phyloP scores from a whole-genome alignment of 1,140 invertebrate species.

The Steinernema feltiae region DNA sequence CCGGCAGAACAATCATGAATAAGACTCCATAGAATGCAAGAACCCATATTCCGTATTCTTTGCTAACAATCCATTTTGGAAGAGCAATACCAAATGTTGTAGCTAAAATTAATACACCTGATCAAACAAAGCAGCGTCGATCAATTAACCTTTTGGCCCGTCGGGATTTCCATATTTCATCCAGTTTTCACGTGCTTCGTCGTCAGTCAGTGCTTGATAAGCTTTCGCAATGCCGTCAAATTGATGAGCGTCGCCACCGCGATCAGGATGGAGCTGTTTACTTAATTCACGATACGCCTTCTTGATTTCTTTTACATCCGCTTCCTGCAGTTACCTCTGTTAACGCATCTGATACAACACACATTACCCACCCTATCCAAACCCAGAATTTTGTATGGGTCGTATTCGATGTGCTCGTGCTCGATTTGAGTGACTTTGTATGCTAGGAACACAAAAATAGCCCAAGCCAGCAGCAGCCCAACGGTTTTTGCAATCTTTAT shows the following conservation, averaged over 20 bases:
- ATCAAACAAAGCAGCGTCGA: slow-evolving; percentile 12
- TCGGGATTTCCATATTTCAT: slow-evolving; percentile 98
- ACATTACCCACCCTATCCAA: slow-evolving; percentile 69
- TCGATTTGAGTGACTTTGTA: slow-evolving; percentile 96
- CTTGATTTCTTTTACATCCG: slow-evolving; percentile 81
- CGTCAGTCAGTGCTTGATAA: slow-evolving; percentile 79
- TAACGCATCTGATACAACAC: slow-evolving; percentile 19
- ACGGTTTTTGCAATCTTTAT: slow-evolving; percentile 65
- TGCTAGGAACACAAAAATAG: slow-evolving; percentile 74
- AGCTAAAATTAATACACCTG: slow-evolving; percentile 62
- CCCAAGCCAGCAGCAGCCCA: slow-evolving; percentile 72
- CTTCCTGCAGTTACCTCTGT: slow-evolving; percentile 64
- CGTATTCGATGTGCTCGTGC: slow-evolving; percentile 95
- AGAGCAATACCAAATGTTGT: slow-evolving; percentile 98
- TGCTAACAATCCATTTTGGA: slow-evolving; percentile 99
- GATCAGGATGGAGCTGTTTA: slow-evolving; percentile 86
- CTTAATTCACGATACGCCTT: slow-evolving; percentile 89
- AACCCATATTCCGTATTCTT: slow-evolving; percentile 96
- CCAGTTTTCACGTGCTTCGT: slow-evolving; percentile 92
- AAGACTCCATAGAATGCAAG: slow-evolving; percentile 87
- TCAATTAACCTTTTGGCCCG: slow-evolving; percentile 72
- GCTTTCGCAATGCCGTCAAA: slow-evolving; percentile 98
- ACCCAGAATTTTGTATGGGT: slow-evolving; percentile 91
- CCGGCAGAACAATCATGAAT: slow-evolving; percentile 93
- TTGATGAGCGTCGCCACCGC: slow-evolving; percentile 89